These are phyloP conservation scores for Bubo scandiacus DNA, from an alignment of 2,113 vertebrate genomes.

Conservation along the genomic window DNA sequence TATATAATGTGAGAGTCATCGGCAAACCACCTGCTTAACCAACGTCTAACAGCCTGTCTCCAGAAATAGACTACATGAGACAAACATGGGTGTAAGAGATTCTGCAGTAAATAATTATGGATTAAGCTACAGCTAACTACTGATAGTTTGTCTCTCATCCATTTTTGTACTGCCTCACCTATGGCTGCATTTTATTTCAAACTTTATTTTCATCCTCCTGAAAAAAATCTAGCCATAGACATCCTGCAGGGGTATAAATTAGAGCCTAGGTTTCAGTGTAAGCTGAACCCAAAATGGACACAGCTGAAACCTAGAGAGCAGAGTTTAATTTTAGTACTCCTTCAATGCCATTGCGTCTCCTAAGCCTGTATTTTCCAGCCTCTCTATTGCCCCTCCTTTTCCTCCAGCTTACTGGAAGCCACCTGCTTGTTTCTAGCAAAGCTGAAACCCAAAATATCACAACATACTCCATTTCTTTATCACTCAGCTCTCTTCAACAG, in stretches of 20 bases:
- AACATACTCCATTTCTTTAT: background rate
- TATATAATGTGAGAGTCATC: slow-evolving; percentile 19
- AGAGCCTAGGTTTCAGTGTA: slow-evolving; percentile 19
- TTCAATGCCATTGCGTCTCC: background rate
- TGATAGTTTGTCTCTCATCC: background rate
- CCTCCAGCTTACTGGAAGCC: background rate
- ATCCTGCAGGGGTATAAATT: background rate
- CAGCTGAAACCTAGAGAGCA: slow-evolving; percentile 13
- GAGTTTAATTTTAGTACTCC: slow-evolving; percentile 49
- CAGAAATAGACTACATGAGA: slow-evolving; percentile 37
- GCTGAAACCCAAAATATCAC: background rate
- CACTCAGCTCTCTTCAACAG: background rate
- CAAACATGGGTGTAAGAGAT: background rate
- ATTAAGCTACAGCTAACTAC: background rate
- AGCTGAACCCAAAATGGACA: slow-evolving; percentile 18
- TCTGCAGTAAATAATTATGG: background rate
- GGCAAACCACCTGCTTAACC: slow-evolving; percentile 36
- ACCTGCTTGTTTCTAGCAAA: slow-evolving; percentile 5
- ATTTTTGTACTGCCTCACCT: background rate
- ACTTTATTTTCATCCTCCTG: background rate
- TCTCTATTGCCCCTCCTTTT: background rate
- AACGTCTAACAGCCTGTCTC: background rate
- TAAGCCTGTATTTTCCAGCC: background rate
- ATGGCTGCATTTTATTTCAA: background rate
- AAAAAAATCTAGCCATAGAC: background rate